Evolutionary conservation across 2,888 invertebrate genomes (phyloP), one percentile per base, ranked within the genome.

Genomic region (Listrodromus nycthemerus): DNA sequence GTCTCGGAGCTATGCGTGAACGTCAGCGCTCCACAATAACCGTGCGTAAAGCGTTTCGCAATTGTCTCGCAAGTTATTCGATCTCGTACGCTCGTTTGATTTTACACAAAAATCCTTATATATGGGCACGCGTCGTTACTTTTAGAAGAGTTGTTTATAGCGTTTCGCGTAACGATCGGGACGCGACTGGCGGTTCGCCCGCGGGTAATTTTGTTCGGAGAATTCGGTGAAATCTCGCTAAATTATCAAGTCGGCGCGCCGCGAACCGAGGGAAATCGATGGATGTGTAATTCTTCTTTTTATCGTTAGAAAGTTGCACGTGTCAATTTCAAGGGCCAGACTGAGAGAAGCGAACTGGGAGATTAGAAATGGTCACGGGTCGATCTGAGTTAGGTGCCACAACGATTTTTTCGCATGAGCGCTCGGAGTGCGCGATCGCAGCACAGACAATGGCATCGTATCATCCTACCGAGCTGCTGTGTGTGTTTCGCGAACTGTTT

Each of bases 51-150:
- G 61, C 67, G 67, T 78, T 78, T 78, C 78, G 74, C 69, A 78
- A 82, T 82, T 82, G 74, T 45, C 82, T 74, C 78, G 50, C 19
- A 63, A 74, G 73, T 55, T 52, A 67, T 78, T 52, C 78, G 73
- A 63, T 61, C 65, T 61, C 27, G 52, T 76, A 55, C 45, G 37
- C 37, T 37, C 71, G 55, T 71, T 58, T 5, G 16, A 55, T 71
- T 41, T 71, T 71, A 33, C 50, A 19, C 41, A 2, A 13, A 45
- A 45, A 45, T 45, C 41, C 41, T 13, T 48, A 67, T 27, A 27
- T 33, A 30, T 30, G 27, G n/a, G 27, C 24, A 24, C 10, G 13
- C 24, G 55, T 4, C 13, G 16, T 13, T 16, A 16, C 16, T 24
- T 55, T 24, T 10, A 4, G 8, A 24, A 55, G 21, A 13, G 13